Evolutionary conservation across 1,140 invertebrate genomes (phyloP).

Genomic region (Lordiphosa stackelbergi): DNA sequence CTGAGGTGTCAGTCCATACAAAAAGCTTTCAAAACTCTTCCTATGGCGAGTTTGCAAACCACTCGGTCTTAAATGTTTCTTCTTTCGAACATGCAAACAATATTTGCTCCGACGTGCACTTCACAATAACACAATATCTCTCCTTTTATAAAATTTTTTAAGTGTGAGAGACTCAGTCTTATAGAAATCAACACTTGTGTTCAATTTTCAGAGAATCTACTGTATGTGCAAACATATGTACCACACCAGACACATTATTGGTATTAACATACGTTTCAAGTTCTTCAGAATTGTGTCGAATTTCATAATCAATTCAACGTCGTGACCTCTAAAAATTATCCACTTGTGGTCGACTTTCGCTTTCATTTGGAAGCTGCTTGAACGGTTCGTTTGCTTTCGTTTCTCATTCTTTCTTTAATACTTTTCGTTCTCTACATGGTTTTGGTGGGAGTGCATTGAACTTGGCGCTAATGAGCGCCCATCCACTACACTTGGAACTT

Average conservation of each 20-base stretch:
- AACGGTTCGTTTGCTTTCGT: slow-evolving; percentile 20
- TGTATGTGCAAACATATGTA: not conserved
- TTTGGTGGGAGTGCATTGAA: slow-evolving; percentile 39
- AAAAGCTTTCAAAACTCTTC: no score
- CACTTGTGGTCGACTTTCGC: slow-evolving; percentile 57
- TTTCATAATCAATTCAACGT: slow-evolving; percentile 45
- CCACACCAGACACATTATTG: no score
- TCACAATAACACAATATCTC: no score
- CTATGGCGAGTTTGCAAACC: no score
- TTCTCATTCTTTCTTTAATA: slow-evolving; percentile 15
- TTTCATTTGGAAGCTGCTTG: slow-evolving; percentile 55
- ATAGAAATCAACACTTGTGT: no score
- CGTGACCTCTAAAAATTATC: slow-evolving; percentile 45
- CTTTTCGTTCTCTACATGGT: slow-evolving; percentile 3
- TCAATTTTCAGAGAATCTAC: no score
- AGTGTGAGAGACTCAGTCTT: no score
- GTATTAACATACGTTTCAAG: slow-evolving; percentile 4
- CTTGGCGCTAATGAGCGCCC: slow-evolving; percentile 7
- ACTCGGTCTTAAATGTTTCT: no score
- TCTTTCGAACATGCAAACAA: no score
- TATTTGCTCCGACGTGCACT: no score
- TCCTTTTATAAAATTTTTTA: no score
- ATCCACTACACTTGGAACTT: not conserved
- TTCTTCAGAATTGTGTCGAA: slow-evolving; percentile 31
- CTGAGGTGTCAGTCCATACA: no score